phyloP scores from a whole-genome alignment of 2,113 vertebrate genomes.

The Onychorhynchus coronatus region DNA sequence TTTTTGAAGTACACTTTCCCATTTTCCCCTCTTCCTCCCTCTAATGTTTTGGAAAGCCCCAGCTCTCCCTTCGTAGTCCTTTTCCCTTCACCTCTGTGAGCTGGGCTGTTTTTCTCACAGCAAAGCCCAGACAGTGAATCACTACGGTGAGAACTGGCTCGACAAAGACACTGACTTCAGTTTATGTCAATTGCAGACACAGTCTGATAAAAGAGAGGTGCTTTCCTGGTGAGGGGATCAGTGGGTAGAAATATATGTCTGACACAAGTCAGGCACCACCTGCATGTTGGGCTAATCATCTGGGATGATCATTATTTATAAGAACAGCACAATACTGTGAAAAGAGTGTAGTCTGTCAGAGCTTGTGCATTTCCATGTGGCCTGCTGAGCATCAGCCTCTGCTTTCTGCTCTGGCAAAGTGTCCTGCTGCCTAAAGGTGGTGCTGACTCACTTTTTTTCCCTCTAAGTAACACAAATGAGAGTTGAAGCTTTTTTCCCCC shows the following conservation, averaged over 20 bases:
- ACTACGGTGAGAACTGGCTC: not conserved
- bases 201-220: not conserved
- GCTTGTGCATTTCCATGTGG: not conserved
- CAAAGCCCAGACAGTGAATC: not conserved
- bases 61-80: not conserved
- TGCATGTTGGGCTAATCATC: not conserved
- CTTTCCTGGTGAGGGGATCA: not conserved
- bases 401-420: not conserved
- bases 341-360: not conserved
- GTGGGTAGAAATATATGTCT: not conserved
- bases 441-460: not conserved
- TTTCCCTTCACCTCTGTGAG: not conserved
- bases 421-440: not conserved
- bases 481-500: not conserved
- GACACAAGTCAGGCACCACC: not conserved
- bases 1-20: not conserved
- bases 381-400: not conserved
- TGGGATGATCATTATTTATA: not conserved
- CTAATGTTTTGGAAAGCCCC: not conserved
- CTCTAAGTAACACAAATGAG: not conserved
- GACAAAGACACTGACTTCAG: not conserved
- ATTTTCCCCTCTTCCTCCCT: not conserved
- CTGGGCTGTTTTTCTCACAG: not conserved
- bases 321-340: not conserved
- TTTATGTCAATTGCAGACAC: not conserved